Evolutionary conservation across 23 tunicate species (phyloP), one percentile per base, ranked within the genome.

Genomic region (Styela clava): DNA sequence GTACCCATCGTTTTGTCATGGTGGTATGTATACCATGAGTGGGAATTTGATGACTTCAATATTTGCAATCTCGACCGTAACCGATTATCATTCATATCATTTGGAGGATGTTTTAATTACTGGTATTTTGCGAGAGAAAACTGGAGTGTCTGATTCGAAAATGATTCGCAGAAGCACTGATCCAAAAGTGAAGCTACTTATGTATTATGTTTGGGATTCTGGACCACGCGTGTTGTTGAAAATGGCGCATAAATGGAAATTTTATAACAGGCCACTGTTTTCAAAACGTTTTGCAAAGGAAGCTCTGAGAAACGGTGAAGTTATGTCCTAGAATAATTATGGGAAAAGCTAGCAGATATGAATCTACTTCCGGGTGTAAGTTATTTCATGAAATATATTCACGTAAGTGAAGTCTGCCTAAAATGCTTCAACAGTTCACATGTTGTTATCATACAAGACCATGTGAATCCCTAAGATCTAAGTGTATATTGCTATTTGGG

Each of bases 181-280:
- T 3, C 33, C 65, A n/a, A 52, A 52, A 18, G 52, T 24, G 64
- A 72, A 33, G 12, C 73, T 79, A 25, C 64, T 89, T 23, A 84
- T 89, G 74, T 89, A 85, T 85, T 89, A 89, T 64, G 89, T 85
- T 2, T 89, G 95, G 95, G 95, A 89, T 63, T 51, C 81, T 16
- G 69, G 74, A 3, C 28, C 79, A 23, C 61, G 76, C 1, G 70
- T 84, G 1, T 34, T 78, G 22, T 21, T 33, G 29, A 89, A 89
- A 56, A 89, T 89, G 88, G 37, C 61, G 52, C 62, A 67, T n/a
- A 84, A 79, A 36, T 89, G 94, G 94, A 79, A 65, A 52, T 52
- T 26, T 1, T 76, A 33, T 26, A 76, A 52, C 62, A 76, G 35
- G 27, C 65, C 32, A 20, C 24, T 76, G 16, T 76, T 76, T 2